Evolutionary conservation across 2,113 vertebrate species (phyloP).

Genomic region (Bungarus multicinctus): DNA sequence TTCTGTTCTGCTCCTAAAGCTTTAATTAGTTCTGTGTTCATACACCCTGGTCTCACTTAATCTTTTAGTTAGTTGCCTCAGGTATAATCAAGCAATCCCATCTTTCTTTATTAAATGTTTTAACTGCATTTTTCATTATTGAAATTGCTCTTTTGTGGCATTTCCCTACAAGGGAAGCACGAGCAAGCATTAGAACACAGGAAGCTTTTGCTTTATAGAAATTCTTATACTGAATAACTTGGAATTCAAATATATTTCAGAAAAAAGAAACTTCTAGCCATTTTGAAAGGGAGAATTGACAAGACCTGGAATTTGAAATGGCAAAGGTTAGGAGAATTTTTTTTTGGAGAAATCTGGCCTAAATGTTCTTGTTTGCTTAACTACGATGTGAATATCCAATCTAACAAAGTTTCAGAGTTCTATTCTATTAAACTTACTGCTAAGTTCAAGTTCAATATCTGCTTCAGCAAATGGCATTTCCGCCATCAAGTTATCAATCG

Average conservation of each 20-base stretch:
- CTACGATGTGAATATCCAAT: neutral
- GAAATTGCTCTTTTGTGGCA: neutral
- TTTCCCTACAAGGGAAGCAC: neutral
- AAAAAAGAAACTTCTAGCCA: neutral
- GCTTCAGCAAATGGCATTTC: constrained; percentile 80
- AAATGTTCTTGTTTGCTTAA: neutral
- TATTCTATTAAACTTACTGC: constrained; percentile 65
- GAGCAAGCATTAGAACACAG: neutral
- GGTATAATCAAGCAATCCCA: neutral
- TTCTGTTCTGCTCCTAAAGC: neutral
- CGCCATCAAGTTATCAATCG: constrained; percentile 59
- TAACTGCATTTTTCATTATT: neutral
- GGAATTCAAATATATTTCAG: neutral
- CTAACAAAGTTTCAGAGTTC: neutral
- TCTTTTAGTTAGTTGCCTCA: neutral
- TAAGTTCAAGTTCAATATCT: constrained; percentile 74
- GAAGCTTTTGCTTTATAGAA: neutral
- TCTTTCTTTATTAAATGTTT: neutral
- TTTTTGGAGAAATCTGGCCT: neutral
- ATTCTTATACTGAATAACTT: neutral
- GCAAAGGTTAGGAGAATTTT: neutral
- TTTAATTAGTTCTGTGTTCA: constrained; percentile 1
- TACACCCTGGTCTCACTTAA: neutral
- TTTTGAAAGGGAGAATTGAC: neutral
- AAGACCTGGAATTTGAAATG: neutral